Percentiles rank a stretch among this genome's conserved stretches.
Conservation (phyloP, 2,797 vertebrate genomes). For the Cuculus canorus region DNA sequence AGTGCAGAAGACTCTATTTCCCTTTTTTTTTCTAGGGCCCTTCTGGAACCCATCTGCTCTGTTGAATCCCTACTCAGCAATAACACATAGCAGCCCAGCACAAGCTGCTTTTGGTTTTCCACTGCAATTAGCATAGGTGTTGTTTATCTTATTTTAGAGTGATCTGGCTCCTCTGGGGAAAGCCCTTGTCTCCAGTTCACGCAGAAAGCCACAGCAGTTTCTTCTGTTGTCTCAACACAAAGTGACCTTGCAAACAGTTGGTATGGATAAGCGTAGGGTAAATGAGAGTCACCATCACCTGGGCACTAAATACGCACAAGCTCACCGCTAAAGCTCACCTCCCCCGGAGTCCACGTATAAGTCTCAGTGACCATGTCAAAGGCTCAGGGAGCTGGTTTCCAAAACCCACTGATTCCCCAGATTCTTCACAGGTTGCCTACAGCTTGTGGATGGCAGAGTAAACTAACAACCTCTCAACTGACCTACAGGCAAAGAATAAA, state of each 20-base stretch:
- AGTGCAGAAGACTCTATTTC: not conserved
- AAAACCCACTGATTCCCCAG: not conserved
- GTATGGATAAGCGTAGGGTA: not conserved
- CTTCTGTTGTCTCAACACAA: not conserved
- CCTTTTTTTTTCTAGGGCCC: not conserved
- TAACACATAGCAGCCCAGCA: not conserved
- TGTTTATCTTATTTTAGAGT: conserved; percentile 22
- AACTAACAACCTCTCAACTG: not conserved
- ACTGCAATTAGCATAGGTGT: conserved; percentile 10
- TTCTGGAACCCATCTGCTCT: not conserved
- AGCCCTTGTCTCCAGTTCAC: not conserved
- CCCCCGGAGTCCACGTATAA: not conserved
- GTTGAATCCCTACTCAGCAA: not conserved
- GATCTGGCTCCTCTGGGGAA: not conserved
- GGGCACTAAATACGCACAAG: not conserved
- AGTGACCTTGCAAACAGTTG: not conserved
- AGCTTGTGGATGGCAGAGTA: not conserved
- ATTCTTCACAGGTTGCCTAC: not conserved
- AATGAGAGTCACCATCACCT: not conserved
- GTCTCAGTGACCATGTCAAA: not conserved
- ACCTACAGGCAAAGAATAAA: not conserved
- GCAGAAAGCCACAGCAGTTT: not conserved
- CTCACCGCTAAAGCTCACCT: not conserved
- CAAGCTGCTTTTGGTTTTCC: conserved; percentile 4
- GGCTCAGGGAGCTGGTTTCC: not conserved